Base-by-base conservation (phyloP, 2,888 invertebrate species). In the Pterobdella sp. region DNA sequence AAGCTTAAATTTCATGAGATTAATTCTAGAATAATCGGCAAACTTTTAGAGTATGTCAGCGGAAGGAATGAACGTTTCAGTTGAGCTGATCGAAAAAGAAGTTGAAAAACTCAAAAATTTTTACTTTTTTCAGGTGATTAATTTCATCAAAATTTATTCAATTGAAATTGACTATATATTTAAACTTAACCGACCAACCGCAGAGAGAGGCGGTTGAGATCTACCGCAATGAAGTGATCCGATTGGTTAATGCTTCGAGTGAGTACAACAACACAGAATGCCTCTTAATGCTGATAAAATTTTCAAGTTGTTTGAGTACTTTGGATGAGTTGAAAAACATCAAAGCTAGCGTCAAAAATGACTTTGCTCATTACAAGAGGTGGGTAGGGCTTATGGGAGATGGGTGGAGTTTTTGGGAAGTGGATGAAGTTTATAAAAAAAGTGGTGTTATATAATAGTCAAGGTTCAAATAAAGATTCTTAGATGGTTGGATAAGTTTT, bases 291-390 rank as follows among this genome's bases (percentile, higher is more conserved):
- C 87, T 96, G 64, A 95, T 95, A 76, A 93, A 94, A 86, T 94
- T 97, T 79, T 93, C 97, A 72, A 96, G 96, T 84, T 95, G 96
- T 95, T 95, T 97, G 86, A 95, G 95, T 2, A 94, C 95, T 4
- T 86, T 97, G n/a, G 96, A 97, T 84, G 96, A 96, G 82, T 85
- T 97, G 18, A 97, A 97, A 85, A 96, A 96, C 82, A 96, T 96
- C 94, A 97, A 97, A 85, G 94, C 95, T 0, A 94, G 94, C 76
- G 95, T 96, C 0, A 97, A 96, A 85, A 97, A 97, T 83, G 96
- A 97, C 84, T 95, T 96, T 82, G 95, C 95, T 0, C 95, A 96
- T 0, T 97, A 94, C 81, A 78, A 76, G 31, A 75, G 77, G 77
- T 76, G 22, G 31, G 26, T 14, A 42, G 49, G 7, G 49, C 7